Conservation (phyloP, 2,113 vertebrate genomes). For the Circaetus cinerascens region DNA sequence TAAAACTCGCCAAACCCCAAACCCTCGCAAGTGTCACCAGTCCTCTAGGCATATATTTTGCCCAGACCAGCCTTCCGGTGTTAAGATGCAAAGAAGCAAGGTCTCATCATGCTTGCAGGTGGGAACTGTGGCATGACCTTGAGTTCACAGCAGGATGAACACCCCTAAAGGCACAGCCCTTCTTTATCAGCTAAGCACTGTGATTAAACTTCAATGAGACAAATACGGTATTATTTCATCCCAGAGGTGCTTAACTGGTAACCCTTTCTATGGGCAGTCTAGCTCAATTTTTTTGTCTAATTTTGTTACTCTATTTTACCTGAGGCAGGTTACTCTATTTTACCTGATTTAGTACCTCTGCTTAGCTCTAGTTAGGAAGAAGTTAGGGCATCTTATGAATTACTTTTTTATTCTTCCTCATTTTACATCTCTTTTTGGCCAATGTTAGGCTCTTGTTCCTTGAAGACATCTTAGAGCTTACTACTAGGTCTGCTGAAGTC, state of each 20-base stretch:
- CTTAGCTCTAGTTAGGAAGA: neutral
- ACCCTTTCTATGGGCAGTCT: neutral
- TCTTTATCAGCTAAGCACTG: neutral
- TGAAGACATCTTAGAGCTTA: neutral
- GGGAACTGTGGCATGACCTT: neutral
- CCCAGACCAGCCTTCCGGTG: neutral
- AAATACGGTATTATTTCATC: neutral
- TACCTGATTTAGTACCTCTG: neutral
- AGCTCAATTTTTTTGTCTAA: neutral
- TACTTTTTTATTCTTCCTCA: neutral
- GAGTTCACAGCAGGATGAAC: neutral
- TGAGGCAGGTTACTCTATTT: neutral
- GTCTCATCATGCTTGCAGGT: rapidly evolving
- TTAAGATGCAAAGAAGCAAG: neutral
- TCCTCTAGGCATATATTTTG: neutral
- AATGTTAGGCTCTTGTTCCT: neutral
- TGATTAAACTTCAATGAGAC: neutral
- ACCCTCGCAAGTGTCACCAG: neutral
- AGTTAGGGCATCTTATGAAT: neutral
- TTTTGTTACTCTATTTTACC: neutral
- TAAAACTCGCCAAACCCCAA: neutral
- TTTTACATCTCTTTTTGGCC: neutral
- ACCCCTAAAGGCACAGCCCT: neutral
- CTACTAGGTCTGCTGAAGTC: neutral
- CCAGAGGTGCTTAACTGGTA: neutral